These are phyloP conservation scores for Cryptus armator DNA, from an alignment of 2,888 invertebrate genomes.

Conservation along the genomic window DNA sequence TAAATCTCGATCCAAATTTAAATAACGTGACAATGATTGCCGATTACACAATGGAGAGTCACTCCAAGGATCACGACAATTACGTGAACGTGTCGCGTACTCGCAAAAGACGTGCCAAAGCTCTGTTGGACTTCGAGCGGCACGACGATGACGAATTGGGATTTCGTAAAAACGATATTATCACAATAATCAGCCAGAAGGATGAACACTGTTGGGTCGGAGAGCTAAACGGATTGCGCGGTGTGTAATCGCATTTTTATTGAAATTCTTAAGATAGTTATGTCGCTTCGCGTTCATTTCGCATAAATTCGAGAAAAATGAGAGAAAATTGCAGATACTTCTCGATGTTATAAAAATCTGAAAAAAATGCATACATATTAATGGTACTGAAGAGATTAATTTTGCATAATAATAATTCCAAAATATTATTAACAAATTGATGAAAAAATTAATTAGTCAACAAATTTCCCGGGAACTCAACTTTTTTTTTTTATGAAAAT, in stretches of 20 bases:
- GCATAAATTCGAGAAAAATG: no score
- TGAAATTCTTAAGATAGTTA: not conserved
- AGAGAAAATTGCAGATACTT: no score
- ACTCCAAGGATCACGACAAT: slow-evolving; percentile 96
- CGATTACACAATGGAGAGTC: slow-evolving; percentile 98
- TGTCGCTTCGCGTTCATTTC: no score
- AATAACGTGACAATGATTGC: slow-evolving; percentile 94
- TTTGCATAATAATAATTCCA: no score
- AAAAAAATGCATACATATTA: no score
- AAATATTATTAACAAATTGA: no score
- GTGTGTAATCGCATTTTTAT: slow-evolving; percentile 78
- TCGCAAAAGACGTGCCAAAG: slow-evolving; percentile 96
- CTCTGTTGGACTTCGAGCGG: slow-evolving; percentile 98
- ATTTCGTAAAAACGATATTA: slow-evolving; percentile 99
- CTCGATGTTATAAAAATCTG: no score
- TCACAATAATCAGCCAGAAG: slow-evolving; percentile 98
- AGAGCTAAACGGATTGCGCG: slow-evolving; percentile 96
- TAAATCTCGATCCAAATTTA: slow-evolving; percentile 95
- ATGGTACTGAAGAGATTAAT: no score
- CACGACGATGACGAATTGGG: slow-evolving; percentile 99
- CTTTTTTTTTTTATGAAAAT: no score
- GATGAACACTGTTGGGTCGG: slow-evolving; percentile 99
- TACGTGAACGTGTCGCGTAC: slow-evolving; percentile 97
- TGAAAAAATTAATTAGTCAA: no score
- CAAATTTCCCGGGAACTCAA: no score